These are phyloP conservation scores for Peromyscus attwateri DNA, from an alignment of 2,797 vertebrate genomes.

Conservation along the genomic window DNA sequence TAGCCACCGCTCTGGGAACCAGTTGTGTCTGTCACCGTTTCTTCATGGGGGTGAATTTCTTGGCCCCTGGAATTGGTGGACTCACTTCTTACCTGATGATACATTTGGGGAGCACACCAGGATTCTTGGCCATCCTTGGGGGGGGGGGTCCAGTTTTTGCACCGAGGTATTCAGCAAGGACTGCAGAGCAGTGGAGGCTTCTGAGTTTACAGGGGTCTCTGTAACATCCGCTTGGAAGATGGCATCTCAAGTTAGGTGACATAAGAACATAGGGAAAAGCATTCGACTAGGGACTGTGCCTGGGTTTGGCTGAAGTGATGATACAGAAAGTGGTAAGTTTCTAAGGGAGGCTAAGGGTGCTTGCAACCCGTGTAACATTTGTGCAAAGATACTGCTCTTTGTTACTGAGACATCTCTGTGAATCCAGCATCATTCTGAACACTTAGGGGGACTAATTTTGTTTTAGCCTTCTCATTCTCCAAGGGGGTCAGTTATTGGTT, in stretches of 20 bases:
- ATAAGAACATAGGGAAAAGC: accelerated
- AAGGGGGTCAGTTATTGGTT: neutral
- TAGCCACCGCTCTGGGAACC: accelerated
- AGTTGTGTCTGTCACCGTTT: accelerated
- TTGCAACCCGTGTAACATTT: neutral
- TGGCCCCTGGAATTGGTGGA: neutral
- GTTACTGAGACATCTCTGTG: neutral
- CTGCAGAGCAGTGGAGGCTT: accelerated
- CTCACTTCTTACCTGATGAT: neutral
- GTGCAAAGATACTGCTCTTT: accelerated
- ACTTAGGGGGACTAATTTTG: no score
- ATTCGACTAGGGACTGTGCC: accelerated
- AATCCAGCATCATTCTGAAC: neutral
- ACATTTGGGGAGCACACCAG: neutral
- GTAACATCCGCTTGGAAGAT: neutral
- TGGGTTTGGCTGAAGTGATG: neutral
- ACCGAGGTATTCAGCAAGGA: neutral
- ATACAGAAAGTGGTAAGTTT: accelerated
- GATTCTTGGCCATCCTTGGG: accelerated
- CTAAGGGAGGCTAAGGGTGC: no score
- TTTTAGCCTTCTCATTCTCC: neutral
- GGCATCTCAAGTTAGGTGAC: no score
- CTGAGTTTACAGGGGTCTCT: neutral
- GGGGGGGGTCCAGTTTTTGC: neutral
- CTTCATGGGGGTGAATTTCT: neutral